phyloP scores from a whole-genome alignment of 2,888 invertebrate species.

The Drosophila paranaensis region DNA sequence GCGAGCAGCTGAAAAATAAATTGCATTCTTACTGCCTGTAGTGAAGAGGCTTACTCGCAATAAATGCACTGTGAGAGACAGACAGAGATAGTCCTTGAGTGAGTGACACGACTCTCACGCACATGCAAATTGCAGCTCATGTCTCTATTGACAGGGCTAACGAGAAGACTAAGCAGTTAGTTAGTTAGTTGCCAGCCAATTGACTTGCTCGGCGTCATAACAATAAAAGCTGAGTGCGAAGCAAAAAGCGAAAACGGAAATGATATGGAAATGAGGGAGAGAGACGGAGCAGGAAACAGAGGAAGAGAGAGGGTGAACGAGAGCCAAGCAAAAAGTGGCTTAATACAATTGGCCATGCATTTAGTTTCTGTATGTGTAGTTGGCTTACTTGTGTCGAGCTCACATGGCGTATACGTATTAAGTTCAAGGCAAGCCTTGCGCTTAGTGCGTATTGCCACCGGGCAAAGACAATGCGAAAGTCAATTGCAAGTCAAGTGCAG shows the following conservation, averaged over 20 bases:
- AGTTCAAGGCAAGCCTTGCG: constrained; percentile 70
- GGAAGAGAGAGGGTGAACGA: constrained; percentile 2
- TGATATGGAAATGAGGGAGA: constrained; percentile 47
- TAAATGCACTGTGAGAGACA: background rate
- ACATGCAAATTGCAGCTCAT: constrained; percentile 39
- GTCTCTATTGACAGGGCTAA: constrained; percentile 41
- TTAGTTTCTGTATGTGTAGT: background rate
- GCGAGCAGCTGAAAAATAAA: constrained; percentile 3
- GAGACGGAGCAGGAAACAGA: background rate
- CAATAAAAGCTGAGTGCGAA: constrained; percentile 72
- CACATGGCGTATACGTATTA: constrained; percentile 74
- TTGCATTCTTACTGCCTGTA: background rate
- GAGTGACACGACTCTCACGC: constrained; percentile 4
- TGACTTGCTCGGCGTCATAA: constrained; percentile 67
- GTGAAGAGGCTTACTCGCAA: constrained; percentile 14
- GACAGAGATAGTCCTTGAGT: background rate
- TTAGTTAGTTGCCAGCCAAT: constrained; percentile 73
- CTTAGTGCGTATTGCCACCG: constrained; percentile 26
- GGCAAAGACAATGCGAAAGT: constrained; percentile 18
- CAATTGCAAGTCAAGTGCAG: constrained; percentile 35
- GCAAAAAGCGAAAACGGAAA: constrained; percentile 58
- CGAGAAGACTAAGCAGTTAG: constrained; percentile 66
- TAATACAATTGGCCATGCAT: constrained; percentile 19
- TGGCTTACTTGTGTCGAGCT: constrained; percentile 17
- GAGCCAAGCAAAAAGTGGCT: constrained; percentile 6